These are phyloP conservation scores for Drosophila borborema DNA, from an alignment of 2,888 invertebrate genomes.

Conservation along the genomic window DNA sequence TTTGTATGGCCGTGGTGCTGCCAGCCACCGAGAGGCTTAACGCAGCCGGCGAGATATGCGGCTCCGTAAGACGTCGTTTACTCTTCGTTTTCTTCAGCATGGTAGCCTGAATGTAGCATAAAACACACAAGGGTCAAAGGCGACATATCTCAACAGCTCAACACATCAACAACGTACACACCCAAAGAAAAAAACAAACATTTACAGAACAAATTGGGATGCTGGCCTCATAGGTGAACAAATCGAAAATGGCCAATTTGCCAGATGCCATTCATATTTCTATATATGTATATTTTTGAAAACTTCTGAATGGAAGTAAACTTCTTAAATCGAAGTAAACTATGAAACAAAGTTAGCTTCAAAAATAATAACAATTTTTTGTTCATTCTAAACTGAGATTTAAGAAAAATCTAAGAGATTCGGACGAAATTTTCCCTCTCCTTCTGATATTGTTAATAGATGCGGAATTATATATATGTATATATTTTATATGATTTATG, in stretches of 20 bases:
- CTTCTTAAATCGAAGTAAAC: background rate
- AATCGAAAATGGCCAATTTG: slow-evolving; percentile 1
- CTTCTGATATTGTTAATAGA: background rate
- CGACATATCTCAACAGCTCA: slow-evolving; percentile 45
- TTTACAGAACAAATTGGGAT: slow-evolving; percentile 26
- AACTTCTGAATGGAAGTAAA: background rate
- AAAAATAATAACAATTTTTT: slow-evolving; percentile 13
- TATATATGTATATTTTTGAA: background rate
- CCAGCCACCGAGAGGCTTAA: slow-evolving; percentile 76
- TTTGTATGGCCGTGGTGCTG: slow-evolving; percentile 69
- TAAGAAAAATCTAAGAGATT: background rate
- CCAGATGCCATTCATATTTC: slow-evolving; percentile 1
- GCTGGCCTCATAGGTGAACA: slow-evolving; percentile 13
- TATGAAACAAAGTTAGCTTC: slow-evolving; percentile 16
- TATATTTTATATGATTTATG: background rate
- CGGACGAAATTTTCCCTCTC: background rate
- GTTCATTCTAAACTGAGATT: background rate
- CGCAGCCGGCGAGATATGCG: slow-evolving; percentile 88
- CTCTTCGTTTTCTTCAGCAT: slow-evolving; percentile 99
- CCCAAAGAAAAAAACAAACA: slow-evolving; percentile 30
- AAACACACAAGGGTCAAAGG: slow-evolving; percentile 71
- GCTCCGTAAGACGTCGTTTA: slow-evolving; percentile 96
- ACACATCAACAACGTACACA: slow-evolving; percentile 33
- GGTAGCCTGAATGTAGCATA: slow-evolving; percentile 92
- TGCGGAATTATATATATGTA: background rate